Conservation (phyloP, 2,888 invertebrate species). For the Tethea ocularis region DNA sequence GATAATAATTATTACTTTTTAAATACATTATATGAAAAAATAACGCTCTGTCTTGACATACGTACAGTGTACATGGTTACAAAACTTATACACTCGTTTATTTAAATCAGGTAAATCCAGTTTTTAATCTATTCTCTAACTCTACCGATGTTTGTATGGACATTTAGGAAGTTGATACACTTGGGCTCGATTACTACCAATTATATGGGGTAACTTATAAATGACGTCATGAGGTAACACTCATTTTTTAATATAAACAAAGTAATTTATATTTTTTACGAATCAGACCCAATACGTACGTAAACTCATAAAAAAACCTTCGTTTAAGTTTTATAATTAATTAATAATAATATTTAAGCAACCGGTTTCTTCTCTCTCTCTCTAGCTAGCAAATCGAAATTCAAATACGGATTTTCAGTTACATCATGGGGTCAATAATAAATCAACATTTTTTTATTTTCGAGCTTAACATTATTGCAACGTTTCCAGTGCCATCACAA, state of each 20-base stretch:
- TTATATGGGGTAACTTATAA: not conserved
- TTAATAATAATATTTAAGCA: not conserved
- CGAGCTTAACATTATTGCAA: not conserved
- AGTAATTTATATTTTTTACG: too few species aligned
- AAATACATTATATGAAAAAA: conserved; percentile 66
- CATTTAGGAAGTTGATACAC: conserved; percentile 38
- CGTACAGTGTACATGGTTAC: conserved; percentile 61
- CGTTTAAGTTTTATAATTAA: not conserved
- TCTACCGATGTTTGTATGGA: conserved; percentile 69
- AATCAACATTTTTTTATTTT: not conserved
- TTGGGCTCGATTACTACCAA: not conserved
- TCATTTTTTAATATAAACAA: not conserved
- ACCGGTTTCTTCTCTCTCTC: not conserved
- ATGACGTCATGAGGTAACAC: not conserved
- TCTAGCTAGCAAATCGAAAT: not conserved
- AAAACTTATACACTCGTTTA: conserved; percentile 61
- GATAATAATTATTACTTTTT: not conserved
- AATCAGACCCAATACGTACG: too few species aligned
- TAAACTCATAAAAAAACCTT: too few species aligned
- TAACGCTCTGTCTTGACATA: conserved; percentile 62
- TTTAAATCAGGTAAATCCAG: conserved; percentile 33
- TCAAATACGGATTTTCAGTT: not conserved
- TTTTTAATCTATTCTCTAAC: conserved; percentile 21
- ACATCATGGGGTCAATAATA: not conserved
- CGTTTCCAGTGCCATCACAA: conserved; percentile 16